These are phyloP conservation scores for Lithodes maja DNA, from an alignment of 2,888 invertebrate species.

Conservation along the genomic window DNA sequence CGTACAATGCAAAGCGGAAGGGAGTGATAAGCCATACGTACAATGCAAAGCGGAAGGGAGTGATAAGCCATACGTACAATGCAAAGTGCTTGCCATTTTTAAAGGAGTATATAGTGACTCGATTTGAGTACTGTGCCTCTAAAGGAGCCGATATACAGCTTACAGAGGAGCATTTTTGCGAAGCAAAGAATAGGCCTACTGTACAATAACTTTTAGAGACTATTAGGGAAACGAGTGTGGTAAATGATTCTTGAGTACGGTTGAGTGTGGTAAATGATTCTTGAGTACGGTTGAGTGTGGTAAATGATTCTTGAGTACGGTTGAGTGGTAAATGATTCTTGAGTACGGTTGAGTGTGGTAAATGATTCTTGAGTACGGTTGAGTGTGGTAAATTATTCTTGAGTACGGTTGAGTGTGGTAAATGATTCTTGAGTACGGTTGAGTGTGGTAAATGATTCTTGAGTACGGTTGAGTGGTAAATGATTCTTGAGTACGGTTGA, in stretches of 20 bases:
- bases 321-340: not conserved
- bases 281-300: not conserved
- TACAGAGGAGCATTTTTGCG: not conserved
- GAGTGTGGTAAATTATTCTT: not conserved
- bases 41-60: no score
- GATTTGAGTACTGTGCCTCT: no score
- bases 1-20: no score
- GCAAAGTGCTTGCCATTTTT: no score
- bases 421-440: not conserved
- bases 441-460: not conserved
- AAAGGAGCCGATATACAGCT: not conserved
- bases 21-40: no score
- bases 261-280: not conserved
- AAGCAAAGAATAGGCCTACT: no score
- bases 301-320: not conserved
- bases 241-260: not conserved
- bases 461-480: not conserved
- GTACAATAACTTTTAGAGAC: not conserved
- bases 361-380: not conserved
- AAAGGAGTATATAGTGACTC: not conserved
- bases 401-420: conserved; percentile 1
- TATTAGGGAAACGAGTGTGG: not conserved
- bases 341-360: not conserved
- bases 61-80: no score
- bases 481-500: not conserved